A percentile compares a stretch with the other conserved stretches of the same genome.
Evolutionary conservation across 2,797 vertebrate genomes (phyloP).

Genomic region (Knipowitschia caucasica): DNA sequence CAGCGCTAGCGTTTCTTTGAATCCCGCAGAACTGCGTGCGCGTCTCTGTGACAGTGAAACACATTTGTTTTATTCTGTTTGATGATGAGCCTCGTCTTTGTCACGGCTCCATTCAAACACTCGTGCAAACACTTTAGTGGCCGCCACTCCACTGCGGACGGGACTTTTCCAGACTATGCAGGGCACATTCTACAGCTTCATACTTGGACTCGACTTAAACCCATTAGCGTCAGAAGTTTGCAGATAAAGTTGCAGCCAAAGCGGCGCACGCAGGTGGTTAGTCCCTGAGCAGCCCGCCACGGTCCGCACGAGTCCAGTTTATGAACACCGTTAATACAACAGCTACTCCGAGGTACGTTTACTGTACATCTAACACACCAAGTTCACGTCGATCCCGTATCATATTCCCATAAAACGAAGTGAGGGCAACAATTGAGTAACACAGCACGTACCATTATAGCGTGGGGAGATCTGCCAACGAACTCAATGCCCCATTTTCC

Average conservation of each 20-base stretch:
- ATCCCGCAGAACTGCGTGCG: background rate
- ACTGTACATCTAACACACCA: slow-evolving; percentile 3
- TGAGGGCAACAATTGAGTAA: slow-evolving; percentile 73
- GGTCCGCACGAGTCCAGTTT: background rate
- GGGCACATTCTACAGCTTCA: background rate
- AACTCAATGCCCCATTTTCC: slow-evolving; percentile 84
- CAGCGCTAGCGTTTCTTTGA: too few species aligned
- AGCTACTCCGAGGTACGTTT: background rate
- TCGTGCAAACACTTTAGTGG: slow-evolving; percentile 28
- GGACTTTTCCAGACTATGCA: background rate
- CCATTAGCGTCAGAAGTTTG: background rate
- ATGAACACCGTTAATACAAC: background rate
- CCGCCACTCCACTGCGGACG: background rate
- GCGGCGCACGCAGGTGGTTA: slow-evolving; percentile 1
- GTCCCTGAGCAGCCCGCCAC: background rate
- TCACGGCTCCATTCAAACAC: slow-evolving; percentile 27
- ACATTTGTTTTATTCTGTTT: slow-evolving; percentile 46
- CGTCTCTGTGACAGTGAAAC: slow-evolving; percentile 11
- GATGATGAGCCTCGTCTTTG: slow-evolving; percentile 34
- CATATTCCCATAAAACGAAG: slow-evolving; percentile 53
- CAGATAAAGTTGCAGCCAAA: background rate
- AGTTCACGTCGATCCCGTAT: slow-evolving; percentile 42
- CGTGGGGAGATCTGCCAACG: slow-evolving; percentile 79
- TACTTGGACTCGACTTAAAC: background rate
- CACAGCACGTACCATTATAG: slow-evolving; percentile 85